Evolutionary conservation across 2,888 invertebrate species (phyloP).

Genomic region (Agrotis puta): DNA sequence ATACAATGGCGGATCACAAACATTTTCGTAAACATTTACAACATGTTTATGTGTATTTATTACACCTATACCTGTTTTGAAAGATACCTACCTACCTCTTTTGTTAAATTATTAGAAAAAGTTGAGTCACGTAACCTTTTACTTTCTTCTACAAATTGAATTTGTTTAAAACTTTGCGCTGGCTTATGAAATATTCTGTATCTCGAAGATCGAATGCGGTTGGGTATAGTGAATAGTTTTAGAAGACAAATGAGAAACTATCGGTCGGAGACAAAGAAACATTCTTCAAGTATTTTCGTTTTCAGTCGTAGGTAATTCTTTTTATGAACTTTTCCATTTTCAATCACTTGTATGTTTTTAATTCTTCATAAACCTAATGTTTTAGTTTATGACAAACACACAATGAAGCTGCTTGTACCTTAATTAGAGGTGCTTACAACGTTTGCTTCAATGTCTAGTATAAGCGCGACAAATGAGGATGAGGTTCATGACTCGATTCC

Average conservation of each 20-base stretch:
- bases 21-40: too few relatives aligned
- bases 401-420: too few relatives aligned
- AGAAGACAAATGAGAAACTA: conserved; percentile 39
- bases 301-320: not conserved
- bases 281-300: conserved; percentile 26
- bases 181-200: conserved; percentile 39
- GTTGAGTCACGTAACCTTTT: conserved; percentile 6
- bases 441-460: too few relatives aligned
- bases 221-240: conserved; percentile 16
- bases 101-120: conserved; percentile 27
- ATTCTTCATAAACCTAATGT: too few relatives aligned
- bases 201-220: conserved; percentile 30
- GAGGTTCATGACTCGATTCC: too few relatives aligned
- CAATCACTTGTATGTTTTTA: not conserved
- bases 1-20: too few relatives aligned
- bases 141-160: conserved; percentile 34
- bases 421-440: too few relatives aligned
- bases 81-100: conserved; percentile 11
- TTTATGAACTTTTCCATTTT: conserved; percentile 4
- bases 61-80: too few relatives aligned
- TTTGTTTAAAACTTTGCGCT: conserved; percentile 28
- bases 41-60: too few relatives aligned
- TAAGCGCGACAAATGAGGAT: too few relatives aligned
- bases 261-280: not conserved
- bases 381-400: too few relatives aligned